Conservation (phyloP, 1,140 invertebrate genomes). For the Lepidurus apus region DNA sequence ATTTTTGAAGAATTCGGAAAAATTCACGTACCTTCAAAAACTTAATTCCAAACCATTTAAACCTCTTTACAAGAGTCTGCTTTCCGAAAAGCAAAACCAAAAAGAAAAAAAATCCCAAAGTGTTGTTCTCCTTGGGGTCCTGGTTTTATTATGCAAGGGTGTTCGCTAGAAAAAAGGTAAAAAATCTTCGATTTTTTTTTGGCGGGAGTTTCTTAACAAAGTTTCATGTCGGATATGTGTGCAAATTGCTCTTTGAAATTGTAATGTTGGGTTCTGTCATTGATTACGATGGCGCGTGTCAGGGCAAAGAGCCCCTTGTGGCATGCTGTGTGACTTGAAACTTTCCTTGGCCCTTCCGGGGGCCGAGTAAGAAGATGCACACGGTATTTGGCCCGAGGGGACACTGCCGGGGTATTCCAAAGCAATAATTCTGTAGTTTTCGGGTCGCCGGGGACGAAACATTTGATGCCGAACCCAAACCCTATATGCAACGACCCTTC, state of each 20-base stretch:
- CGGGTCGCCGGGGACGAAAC: conserved; percentile 6
- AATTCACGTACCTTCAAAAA: not conserved
- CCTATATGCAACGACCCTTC: conserved; percentile 19
- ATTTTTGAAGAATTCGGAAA: not conserved
- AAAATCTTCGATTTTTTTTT: not conserved
- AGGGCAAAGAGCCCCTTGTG: conserved; percentile 17
- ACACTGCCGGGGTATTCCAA: conserved; percentile 29
- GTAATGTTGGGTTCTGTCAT: conserved; percentile 14
- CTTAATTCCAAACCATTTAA: too few species aligned
- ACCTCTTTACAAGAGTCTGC: too few species aligned
- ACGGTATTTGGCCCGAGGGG: not conserved
- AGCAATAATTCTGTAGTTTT: conserved; percentile 30
- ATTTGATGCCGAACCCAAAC: not conserved
- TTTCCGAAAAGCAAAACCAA: too few species aligned
- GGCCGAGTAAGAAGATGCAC: not conserved
- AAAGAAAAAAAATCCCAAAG: not conserved
- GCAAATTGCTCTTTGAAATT: conserved; percentile 19
- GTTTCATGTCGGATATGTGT: conserved; percentile 3
- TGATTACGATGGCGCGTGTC: conserved; percentile 9
- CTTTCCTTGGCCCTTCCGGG: not conserved
- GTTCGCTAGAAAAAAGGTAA: not conserved
- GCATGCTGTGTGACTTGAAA: not conserved
- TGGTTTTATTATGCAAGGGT: not conserved
- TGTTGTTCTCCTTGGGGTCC: not conserved
- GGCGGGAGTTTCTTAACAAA: not conserved